A percentile compares a stretch with the other conserved stretches of the same genome.
Evolutionary conservation across 2,113 vertebrate genomes (phyloP).

Genomic region (Zingel zingel): DNA sequence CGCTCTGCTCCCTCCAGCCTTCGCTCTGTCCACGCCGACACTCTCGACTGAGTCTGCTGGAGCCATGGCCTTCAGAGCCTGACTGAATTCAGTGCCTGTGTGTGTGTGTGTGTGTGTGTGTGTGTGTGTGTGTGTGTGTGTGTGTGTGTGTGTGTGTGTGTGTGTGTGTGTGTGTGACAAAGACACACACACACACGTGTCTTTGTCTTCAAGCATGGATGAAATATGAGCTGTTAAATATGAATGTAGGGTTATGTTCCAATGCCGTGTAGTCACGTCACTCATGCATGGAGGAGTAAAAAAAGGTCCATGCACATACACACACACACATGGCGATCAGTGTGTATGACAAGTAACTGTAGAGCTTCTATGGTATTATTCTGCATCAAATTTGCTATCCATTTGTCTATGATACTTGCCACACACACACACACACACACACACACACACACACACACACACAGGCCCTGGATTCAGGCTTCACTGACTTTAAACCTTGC

Average conservation of each 20-base stretch:
- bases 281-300: constrained; percentile 59
- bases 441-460: constrained; percentile 29
- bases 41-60: constrained; percentile 67
- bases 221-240: constrained; percentile 81
- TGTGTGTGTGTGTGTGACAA: constrained; percentile 40
- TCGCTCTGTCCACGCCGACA: constrained; percentile 65
- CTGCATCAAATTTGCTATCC: constrained; percentile 72
- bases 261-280: constrained; percentile 56
- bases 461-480: constrained; percentile 78
- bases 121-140: background rate
- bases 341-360: constrained; percentile 60
- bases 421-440: constrained; percentile 18
- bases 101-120: background rate
- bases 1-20: constrained; percentile 47
- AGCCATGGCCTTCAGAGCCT: constrained; percentile 76
- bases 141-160: constrained; percentile 24
- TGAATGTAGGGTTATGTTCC: constrained; percentile 72
- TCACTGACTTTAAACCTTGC: constrained; percentile 83
- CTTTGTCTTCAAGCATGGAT: constrained; percentile 67
- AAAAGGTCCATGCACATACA: constrained; percentile 10
- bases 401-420: constrained; percentile 70
- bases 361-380: constrained; percentile 66
- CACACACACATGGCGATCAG: constrained; percentile 19
- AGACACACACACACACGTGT: no score
- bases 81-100: constrained; percentile 64